Percentiles rank a stretch among this genome's conserved stretches.
These are phyloP conservation scores for Scolanthus callimorphus DNA, from an alignment of 92 coral and sea anemone genomes.

Conservation along the genomic window DNA sequence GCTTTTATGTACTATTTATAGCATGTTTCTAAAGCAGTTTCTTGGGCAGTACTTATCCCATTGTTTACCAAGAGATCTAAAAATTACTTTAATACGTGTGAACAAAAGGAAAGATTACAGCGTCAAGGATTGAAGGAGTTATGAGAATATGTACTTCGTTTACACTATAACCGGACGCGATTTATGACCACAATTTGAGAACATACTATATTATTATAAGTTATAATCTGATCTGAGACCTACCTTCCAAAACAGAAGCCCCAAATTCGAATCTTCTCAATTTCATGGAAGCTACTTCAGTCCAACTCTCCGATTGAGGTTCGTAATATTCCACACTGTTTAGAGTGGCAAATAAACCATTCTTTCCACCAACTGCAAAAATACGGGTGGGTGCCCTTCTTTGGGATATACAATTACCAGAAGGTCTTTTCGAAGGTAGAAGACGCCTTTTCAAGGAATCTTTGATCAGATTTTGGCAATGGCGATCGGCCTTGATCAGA, in stretches of 20 bases:
- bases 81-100: neutral
- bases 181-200: too few relatives aligned
- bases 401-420: slow-evolving; percentile 33
- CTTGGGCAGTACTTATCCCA: neutral
- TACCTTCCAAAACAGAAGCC: slow-evolving; percentile 84
- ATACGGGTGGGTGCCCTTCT: slow-evolving; percentile 66
- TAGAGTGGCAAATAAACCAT: slow-evolving; percentile 89
- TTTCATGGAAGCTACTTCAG: slow-evolving; percentile 69
- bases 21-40: too few relatives aligned
- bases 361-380: slow-evolving; percentile 85
- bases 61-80: neutral
- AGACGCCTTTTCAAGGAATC: slow-evolving; percentile 68
- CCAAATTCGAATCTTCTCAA: slow-evolving; percentile 89
- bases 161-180: too few relatives aligned
- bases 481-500: slow-evolving; percentile 62
- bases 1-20: too few relatives aligned
- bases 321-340: slow-evolving; percentile 80
- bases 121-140: too few relatives aligned
- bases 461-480: slow-evolving; percentile 58
- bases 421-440: slow-evolving; percentile 40
- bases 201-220: too few relatives aligned
- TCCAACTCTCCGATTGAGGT: slow-evolving; percentile 71
- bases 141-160: too few relatives aligned
- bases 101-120: too few relatives aligned
- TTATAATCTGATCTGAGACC: too few relatives aligned